Evolutionary conservation across 2,888 invertebrate species (phyloP).

Genomic region (Aradus depressus): DNA sequence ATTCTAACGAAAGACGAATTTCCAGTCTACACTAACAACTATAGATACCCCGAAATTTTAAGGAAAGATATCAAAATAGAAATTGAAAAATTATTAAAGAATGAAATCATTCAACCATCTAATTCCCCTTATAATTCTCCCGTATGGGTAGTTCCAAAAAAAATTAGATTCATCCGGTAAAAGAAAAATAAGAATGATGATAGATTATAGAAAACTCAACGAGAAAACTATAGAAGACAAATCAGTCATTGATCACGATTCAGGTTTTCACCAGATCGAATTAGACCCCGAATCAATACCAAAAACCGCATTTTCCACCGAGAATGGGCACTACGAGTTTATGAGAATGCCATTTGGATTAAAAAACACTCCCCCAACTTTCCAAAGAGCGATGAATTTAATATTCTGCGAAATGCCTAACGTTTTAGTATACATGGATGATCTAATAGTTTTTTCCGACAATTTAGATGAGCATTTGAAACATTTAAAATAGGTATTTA

Average conservation of each 20-base stretch:
- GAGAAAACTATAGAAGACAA: conserved; percentile 8
- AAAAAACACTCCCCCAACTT: not conserved
- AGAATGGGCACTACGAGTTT: conserved; percentile 4
- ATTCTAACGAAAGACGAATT: conserved; percentile 13
- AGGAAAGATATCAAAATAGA: not conserved
- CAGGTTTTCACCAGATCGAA: conserved; percentile 30
- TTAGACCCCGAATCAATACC: conserved; percentile 7
- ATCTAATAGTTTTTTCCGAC: not conserved
- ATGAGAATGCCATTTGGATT: conserved; percentile 1
- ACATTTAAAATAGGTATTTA: not conserved
- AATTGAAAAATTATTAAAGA: conserved; percentile 6
- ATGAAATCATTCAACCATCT: conserved; percentile 8
- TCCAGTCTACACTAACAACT: conserved; percentile 12
- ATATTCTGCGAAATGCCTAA: not conserved
- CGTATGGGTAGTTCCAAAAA: not conserved
- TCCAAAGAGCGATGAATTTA: conserved; percentile 11
- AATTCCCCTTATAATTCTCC: conserved; percentile 6
- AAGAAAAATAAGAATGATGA: not conserved
- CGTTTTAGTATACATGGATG: conserved; percentile 3
- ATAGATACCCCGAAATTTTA: conserved; percentile 7
- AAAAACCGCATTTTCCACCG: conserved; percentile 7
- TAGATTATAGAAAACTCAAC: conserved; percentile 9
- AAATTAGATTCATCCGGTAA: not conserved
- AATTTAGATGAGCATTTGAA: not conserved
- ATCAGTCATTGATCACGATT: conserved; percentile 21